Conservation (phyloP, 92 coral and sea anemone species). For the Metridium senile region DNA sequence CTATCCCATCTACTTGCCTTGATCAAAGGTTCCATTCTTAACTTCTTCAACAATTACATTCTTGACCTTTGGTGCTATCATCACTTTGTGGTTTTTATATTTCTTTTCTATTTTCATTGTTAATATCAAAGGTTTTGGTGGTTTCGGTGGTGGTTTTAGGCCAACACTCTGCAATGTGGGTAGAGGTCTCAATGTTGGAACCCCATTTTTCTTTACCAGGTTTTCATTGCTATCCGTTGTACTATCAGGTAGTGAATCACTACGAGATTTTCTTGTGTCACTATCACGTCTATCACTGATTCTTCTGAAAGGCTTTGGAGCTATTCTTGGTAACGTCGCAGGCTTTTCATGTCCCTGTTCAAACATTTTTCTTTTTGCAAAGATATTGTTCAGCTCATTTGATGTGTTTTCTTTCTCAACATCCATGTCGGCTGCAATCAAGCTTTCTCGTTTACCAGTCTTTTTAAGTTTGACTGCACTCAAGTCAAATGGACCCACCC, state of each 20-base stretch:
- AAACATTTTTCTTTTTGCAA: constrained; percentile 14
- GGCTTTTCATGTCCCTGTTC: constrained; percentile 33
- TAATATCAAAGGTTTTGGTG: constrained; percentile 33
- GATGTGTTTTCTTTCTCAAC: constrained; percentile 13
- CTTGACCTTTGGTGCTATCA: constrained; percentile 50
- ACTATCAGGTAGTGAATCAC: constrained; percentile 4
- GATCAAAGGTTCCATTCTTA: constrained; percentile 23
- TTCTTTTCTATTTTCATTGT: constrained; percentile 23
- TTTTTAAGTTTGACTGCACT: constrained; percentile 41
- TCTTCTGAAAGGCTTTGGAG: constrained; percentile 36
- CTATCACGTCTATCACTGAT: constrained; percentile 11
- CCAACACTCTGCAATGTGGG: constrained; percentile 74
- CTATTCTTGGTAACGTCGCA: constrained; percentile 32
- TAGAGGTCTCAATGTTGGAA: constrained; percentile 49
- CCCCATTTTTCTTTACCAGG: constrained; percentile 27
- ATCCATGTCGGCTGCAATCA: constrained; percentile 50
- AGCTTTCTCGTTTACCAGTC: constrained; percentile 70
- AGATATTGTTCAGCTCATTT: constrained; percentile 22
- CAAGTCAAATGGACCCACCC: constrained; percentile 1
- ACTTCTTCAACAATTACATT: constrained; percentile 5
- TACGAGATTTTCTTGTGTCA: constrained; percentile 26
- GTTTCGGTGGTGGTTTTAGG: constrained; percentile 56
- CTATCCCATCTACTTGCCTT: constrained; percentile 9
- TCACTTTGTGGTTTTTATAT: constrained; percentile 40
- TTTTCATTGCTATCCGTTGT: constrained; percentile 14